These are phyloP conservation scores for Dolichopus griseipennis DNA, from an alignment of 2,888 invertebrate genomes.

Conservation along the genomic window DNA sequence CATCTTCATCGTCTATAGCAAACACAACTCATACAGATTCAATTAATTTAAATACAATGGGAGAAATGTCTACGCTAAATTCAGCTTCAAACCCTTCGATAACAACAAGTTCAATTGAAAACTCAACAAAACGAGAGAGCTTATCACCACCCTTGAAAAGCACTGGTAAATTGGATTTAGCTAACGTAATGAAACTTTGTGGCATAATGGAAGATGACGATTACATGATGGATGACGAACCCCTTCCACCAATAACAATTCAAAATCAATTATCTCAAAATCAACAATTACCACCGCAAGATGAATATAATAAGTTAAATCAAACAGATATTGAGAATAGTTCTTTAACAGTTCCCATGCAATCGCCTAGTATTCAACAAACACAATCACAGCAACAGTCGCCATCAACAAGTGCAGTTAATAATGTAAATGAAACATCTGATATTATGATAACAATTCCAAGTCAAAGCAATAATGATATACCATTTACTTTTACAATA, in stretches of 20 bases:
- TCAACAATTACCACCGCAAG: slow-evolving; percentile 17
- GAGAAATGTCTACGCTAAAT: slow-evolving; percentile 13
- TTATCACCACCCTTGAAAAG: slow-evolving; percentile 8
- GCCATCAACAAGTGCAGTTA: slow-evolving; percentile 17
- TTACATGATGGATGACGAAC: slow-evolving; percentile 35
- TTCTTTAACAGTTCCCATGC: slow-evolving; percentile 11
- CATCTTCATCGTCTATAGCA: slow-evolving; percentile 12
- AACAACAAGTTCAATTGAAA: slow-evolving; percentile 18
- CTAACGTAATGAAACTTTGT: slow-evolving; percentile 65
- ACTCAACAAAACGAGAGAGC: slow-evolving; percentile 9
- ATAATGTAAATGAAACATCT: slow-evolving; percentile 18
- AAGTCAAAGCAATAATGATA: slow-evolving; percentile 37
- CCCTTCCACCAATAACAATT: slow-evolving; percentile 9
- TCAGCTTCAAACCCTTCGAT: slow-evolving; percentile 12
- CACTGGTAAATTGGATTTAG: slow-evolving; percentile 51
- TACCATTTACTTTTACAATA: slow-evolving; percentile 42
- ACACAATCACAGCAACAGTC: slow-evolving; percentile 21
- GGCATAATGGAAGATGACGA: slow-evolving; percentile 63
- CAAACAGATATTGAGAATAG: background rate
- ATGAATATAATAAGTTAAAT: background rate
- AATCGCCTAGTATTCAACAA: slow-evolving; percentile 18
- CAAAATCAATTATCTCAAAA: slow-evolving; percentile 17
- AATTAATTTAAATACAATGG: background rate
- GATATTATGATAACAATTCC: slow-evolving; percentile 44
- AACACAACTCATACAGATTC: background rate